Conservation (phyloP, 2,888 invertebrate genomes). For the Drosophila pseudotalamancana region DNA sequence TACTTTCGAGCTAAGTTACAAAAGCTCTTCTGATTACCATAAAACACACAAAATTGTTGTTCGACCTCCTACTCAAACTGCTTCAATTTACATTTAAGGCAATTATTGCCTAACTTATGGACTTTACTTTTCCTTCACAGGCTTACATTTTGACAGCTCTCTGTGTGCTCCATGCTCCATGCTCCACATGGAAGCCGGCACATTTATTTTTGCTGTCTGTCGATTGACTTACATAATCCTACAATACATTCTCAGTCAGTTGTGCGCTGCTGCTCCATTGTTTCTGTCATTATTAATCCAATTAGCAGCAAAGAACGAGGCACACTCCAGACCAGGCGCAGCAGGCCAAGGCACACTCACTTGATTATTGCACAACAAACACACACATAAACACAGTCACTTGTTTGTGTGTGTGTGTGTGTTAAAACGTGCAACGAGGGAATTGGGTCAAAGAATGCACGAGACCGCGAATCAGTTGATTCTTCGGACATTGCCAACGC, state of each 20-base stretch:
- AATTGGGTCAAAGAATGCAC: conserved; percentile 54
- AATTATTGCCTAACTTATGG: conserved; percentile 38
- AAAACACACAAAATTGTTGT: background rate
- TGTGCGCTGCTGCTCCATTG: conserved; percentile 54
- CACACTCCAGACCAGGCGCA: conserved; percentile 33
- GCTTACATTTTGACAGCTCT: conserved; percentile 57
- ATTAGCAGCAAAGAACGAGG: conserved; percentile 67
- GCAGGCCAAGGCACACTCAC: conserved; percentile 22
- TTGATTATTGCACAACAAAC: conserved; percentile 40
- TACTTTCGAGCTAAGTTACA: conserved; percentile 1
- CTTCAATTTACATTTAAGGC: conserved; percentile 23
- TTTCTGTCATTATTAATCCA: conserved; percentile 75
- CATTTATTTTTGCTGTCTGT: conserved; percentile 46
- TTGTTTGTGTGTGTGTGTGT: conserved; percentile 2
- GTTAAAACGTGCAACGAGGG: conserved; percentile 33
- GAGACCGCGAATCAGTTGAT: conserved; percentile 41
- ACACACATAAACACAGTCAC: background rate
- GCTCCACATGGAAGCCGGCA: conserved; percentile 37
- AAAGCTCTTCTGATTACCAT: conserved; percentile 24
- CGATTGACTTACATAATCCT: conserved; percentile 65
- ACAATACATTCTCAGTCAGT: conserved; percentile 33
- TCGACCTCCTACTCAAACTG: conserved; percentile 1
- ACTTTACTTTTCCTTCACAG: conserved; percentile 14
- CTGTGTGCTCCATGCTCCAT: too few relatives aligned
- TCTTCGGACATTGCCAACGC: conserved; percentile 10